These are phyloP conservation scores for Burhinus oedicnemus DNA, from an alignment of 2,113 vertebrate species.

Conservation along the genomic window DNA sequence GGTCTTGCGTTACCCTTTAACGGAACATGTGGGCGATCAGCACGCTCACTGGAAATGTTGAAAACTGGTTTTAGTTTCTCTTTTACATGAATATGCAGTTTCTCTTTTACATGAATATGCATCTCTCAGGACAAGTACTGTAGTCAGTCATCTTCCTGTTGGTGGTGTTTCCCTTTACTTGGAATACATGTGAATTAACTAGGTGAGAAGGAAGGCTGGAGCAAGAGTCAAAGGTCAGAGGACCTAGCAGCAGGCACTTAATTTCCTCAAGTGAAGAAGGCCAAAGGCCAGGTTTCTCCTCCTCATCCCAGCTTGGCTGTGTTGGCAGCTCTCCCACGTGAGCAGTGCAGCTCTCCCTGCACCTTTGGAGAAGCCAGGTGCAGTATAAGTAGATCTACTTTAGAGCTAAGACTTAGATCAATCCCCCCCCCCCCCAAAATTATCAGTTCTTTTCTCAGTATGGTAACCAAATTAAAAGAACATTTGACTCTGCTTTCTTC, in stretches of 20 bases:
- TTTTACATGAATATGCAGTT: background rate
- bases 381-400: background rate
- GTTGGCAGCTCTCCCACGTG: background rate
- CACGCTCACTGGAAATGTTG: background rate
- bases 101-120: background rate
- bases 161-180: background rate
- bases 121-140: background rate
- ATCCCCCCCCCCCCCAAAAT: accelerated
- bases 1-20: background rate
- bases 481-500: background rate
- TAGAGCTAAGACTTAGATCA: background rate
- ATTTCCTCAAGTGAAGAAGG: background rate
- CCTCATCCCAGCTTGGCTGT: background rate
- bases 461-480: background rate
- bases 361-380: background rate
- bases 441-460: background rate
- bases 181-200: background rate
- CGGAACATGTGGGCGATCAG: accelerated
- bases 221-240: background rate
- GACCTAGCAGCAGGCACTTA: background rate
- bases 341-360: background rate
- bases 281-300: background rate
- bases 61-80: background rate
- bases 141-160: background rate
- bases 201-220: background rate